Conservation (phyloP, 2,113 vertebrate genomes). For the Anoura caudifer region DNA sequence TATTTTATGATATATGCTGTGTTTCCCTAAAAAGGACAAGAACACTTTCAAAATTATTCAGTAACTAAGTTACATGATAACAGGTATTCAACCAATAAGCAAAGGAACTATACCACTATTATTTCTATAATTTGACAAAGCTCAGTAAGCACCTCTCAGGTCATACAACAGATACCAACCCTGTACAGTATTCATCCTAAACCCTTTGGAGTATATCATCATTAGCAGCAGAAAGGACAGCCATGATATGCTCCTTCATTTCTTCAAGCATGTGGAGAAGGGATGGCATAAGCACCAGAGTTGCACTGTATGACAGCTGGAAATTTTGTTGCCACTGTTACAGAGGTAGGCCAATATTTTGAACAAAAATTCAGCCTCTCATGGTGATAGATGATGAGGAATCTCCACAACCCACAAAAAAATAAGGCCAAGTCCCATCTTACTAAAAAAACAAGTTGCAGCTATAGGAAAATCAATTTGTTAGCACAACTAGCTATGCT, state of each 20-base stretch:
- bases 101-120: not conserved
- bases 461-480: not conserved
- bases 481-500: not conserved
- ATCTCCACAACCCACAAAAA: not conserved
- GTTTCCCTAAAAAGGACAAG: not conserved
- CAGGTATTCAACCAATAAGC: not conserved
- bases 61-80: not conserved
- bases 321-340: not conserved
- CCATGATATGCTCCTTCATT: not conserved
- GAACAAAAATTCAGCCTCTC: not conserved
- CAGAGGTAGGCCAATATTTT: not conserved
- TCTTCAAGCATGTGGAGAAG: not conserved
- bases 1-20: not conserved
- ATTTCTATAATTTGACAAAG: not conserved
- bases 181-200: not conserved
- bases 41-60: not conserved
- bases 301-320: not conserved
- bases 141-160: not conserved
- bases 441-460: not conserved
- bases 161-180: not conserved
- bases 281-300: not conserved
- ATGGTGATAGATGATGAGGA: not conserved
- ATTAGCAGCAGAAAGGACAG: not conserved
- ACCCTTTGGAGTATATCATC: not conserved
- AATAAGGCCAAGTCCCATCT: not conserved